phyloP scores from a whole-genome alignment of 2,113 vertebrate species.

The Indri indri region DNA sequence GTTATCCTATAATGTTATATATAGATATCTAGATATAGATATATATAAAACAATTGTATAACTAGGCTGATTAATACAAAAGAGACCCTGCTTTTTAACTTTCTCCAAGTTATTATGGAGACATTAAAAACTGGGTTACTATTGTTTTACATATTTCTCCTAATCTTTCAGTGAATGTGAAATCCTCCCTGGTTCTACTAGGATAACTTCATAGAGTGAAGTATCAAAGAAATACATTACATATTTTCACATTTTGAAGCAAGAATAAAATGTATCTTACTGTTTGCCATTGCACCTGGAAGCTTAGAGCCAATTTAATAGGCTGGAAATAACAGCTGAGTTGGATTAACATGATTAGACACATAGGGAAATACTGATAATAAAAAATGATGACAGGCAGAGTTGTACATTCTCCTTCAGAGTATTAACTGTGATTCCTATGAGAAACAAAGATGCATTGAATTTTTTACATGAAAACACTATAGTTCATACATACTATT shows the following conservation, averaged over 20 bases:
- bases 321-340: constrained; percentile 79
- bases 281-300: constrained; percentile 86
- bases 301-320: constrained; percentile 88
- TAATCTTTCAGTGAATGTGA: constrained; percentile 63
- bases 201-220: constrained; percentile 48
- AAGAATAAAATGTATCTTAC: constrained; percentile 84
- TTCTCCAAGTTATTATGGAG: background rate
- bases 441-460: constrained; percentile 58
- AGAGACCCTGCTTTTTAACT: background rate
- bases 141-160: constrained; percentile 24
- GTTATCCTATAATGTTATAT: background rate
- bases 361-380: constrained; percentile 83
- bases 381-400: constrained; percentile 89
- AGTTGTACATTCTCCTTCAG: constrained; percentile 92
- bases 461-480: background rate
- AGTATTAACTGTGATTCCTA: constrained; percentile 92
- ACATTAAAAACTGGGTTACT: constrained; percentile 50
- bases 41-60: background rate
- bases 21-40: too few species aligned
- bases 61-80: background rate
- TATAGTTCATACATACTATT: too few species aligned
- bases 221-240: background rate
- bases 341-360: constrained; percentile 80
- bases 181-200: constrained; percentile 63
- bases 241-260: background rate